A percentile compares a stretch with the other conserved stretches of the same genome.
phyloP scores from a whole-genome alignment of 1,140 invertebrate genomes.

The Drosophila punjabiensis region DNA sequence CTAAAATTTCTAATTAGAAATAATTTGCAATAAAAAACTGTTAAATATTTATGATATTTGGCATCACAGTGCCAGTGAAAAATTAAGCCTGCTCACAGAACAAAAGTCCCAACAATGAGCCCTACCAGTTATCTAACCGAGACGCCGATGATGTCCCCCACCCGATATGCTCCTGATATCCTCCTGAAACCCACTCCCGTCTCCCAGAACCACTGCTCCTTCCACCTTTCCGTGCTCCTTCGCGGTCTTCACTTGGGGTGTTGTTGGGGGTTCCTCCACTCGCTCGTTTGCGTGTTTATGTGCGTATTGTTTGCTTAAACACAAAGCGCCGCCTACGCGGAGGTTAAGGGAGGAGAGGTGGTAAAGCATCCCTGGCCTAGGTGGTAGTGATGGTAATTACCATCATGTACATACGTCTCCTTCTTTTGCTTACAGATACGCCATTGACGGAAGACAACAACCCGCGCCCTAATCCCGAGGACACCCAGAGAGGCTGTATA shows the following conservation, averaged over 20 bases:
- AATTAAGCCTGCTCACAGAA: constrained; percentile 18
- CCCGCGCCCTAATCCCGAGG: constrained; percentile 60
- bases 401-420: constrained; percentile 61
- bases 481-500: constrained; percentile 36
- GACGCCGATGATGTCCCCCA: constrained; percentile 22
- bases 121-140: constrained; percentile 39
- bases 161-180: background rate
- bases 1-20: background rate
- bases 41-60: background rate
- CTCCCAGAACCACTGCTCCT: background rate
- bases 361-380: constrained; percentile 3
- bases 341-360: background rate
- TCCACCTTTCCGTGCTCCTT: background rate
- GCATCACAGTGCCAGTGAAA: constrained; percentile 17
- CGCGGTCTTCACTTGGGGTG: constrained; percentile 2
- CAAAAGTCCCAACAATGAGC: constrained; percentile 28
- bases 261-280: constrained; percentile 10
- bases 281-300: constrained; percentile 46
- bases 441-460: constrained; percentile 23
- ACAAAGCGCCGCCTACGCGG: constrained; percentile 63
- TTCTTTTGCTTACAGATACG: constrained; percentile 46
- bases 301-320: constrained; percentile 64
- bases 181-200: background rate
- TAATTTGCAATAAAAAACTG: background rate
- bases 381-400: constrained; percentile 77